phyloP scores from a whole-genome alignment of 2,888 invertebrate genomes.

The Itoplectis maculator region DNA sequence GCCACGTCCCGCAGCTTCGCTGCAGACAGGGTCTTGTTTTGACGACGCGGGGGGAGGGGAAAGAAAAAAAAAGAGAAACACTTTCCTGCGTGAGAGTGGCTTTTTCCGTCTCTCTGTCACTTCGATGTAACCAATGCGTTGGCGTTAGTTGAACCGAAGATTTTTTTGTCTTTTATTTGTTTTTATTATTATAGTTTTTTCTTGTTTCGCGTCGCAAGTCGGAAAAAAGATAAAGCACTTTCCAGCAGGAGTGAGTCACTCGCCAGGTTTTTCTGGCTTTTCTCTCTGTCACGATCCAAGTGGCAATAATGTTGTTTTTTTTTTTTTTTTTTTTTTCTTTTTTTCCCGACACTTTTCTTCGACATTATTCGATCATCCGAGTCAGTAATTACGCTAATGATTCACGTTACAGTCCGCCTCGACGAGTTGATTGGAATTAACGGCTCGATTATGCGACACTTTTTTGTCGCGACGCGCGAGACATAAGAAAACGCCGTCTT shows the following conservation, averaged over 20 bases:
- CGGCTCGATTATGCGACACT: conserved; percentile 38
- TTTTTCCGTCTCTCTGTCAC: not conserved
- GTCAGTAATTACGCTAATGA: conserved; percentile 48
- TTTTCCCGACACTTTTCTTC: not conserved
- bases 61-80: too few species aligned
- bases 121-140: too few species aligned
- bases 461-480: conserved; percentile 14
- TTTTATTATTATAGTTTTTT: too few species aligned
- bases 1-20: conserved; percentile 11
- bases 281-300: conserved; percentile 8
- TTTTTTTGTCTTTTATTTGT: too few species aligned
- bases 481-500: not conserved
- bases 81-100: not conserved
- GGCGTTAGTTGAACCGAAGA: too few species aligned
- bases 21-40: not conserved
- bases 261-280: not conserved
- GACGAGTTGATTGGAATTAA: conserved; percentile 57
- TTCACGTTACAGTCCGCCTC: conserved; percentile 10
- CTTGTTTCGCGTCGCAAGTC: too few species aligned
- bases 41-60: not conserved
- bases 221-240: not conserved
- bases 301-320: not conserved
- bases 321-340: too few species aligned
- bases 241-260: not conserved
- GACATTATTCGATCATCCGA: conserved; percentile 20